A percentile compares a stretch with the other conserved stretches of the same genome.
phyloP scores from a whole-genome alignment of 2,797 vertebrate genomes.

The Podargus strigoides region DNA sequence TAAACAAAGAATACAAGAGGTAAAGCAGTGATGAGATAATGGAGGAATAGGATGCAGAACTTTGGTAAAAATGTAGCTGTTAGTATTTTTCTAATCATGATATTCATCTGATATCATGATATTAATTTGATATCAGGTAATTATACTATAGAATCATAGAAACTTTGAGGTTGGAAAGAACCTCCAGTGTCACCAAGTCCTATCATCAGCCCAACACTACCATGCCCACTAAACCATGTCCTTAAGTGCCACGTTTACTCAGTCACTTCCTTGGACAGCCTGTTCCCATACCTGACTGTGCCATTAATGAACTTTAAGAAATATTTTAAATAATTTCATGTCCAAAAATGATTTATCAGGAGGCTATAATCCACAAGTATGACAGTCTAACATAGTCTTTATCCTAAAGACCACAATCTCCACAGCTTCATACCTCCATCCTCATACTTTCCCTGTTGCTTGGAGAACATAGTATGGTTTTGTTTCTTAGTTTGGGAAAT shows the following conservation, averaged over 20 bases:
- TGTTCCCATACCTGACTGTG: no score
- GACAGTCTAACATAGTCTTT: not conserved
- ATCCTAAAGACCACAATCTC: not conserved
- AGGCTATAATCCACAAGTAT: not conserved
- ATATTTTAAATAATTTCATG: not conserved
- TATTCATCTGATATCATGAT: not conserved
- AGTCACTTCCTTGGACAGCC: no score
- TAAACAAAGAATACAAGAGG: not conserved
- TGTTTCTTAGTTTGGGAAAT: not conserved
- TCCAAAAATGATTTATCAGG: not conserved
- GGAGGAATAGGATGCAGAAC: not conserved
- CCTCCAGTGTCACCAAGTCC: no score
- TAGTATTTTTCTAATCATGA: not conserved
- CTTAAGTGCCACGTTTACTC: no score
- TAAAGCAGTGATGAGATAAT: not conserved
- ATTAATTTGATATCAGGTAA: not conserved
- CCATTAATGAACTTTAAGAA: not conserved
- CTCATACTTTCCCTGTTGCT: not conserved
- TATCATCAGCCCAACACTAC: no score
- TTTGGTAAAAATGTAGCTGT: not conserved
- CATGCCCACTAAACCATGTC: no score
- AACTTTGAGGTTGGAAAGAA: no score
- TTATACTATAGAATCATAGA: no score
- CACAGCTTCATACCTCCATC: not conserved
- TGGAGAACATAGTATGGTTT: not conserved